These are phyloP conservation scores for Morphnarchus princeps DNA, from an alignment of 2,113 vertebrate genomes.

Conservation along the genomic window DNA sequence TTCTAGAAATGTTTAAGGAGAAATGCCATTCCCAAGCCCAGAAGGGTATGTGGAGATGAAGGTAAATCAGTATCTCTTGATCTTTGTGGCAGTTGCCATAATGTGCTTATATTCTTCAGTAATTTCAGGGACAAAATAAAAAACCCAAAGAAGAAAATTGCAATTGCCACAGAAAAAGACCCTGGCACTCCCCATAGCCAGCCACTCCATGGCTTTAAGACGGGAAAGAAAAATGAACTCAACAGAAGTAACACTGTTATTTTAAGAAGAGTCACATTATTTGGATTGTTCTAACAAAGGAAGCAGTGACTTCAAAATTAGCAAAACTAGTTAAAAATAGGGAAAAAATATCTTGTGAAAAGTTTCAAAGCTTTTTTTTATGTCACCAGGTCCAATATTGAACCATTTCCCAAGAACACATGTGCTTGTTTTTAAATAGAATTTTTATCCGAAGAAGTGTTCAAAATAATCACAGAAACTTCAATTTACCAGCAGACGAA, in stretches of 20 bases:
- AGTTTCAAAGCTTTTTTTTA: not conserved
- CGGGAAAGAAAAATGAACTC: not conserved
- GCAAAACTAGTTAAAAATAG: not conserved
- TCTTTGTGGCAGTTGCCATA: conserved; percentile 5
- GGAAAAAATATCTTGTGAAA: not conserved
- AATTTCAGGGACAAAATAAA: conserved; percentile 5
- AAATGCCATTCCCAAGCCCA: conserved; percentile 41
- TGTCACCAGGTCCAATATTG: not conserved
- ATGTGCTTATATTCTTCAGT: conserved; percentile 46
- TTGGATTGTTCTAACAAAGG: conserved; percentile 53
- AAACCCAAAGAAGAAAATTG: not conserved
- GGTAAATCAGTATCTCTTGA: conserved; percentile 43
- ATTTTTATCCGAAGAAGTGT: conserved; percentile 13
- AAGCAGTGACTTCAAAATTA: conserved; percentile 27
- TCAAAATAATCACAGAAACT: not conserved
- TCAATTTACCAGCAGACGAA: not conserved
- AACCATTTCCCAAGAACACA: not conserved
- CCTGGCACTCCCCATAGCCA: not conserved
- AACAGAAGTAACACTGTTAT: conserved; percentile 62
- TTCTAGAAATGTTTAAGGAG: conserved; percentile 62
- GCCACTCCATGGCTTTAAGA: not conserved
- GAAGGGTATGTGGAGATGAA: conserved; percentile 28
- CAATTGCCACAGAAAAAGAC: conserved; percentile 40
- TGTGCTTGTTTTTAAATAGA: not conserved
- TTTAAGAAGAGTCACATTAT: conserved; percentile 64